A percentile compares a stretch with the other conserved stretches of the same genome.
These are phyloP conservation scores for Acromyrmex echinatior DNA, from an alignment of 1,140 invertebrate species.

Conservation along the genomic window DNA sequence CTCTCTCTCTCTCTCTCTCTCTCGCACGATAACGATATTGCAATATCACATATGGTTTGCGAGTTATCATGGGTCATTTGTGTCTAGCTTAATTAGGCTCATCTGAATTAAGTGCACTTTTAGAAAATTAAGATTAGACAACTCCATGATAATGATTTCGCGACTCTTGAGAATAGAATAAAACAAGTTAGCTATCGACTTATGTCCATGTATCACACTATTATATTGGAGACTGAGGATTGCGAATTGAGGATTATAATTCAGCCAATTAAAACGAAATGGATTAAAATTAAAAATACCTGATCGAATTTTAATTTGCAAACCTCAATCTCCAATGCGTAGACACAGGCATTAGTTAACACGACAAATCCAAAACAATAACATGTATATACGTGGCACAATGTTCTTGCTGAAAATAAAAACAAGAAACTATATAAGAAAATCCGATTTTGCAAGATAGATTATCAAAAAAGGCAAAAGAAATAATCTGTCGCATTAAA, in stretches of 20 bases:
- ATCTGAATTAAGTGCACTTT: constrained; percentile 17
- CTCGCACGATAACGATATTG: constrained; percentile 19
- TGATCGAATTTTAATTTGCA: too few species aligned
- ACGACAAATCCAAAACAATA: neutral
- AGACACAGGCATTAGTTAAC: neutral
- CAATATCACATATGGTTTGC: neutral
- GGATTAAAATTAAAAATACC: too few species aligned
- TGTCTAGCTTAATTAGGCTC: constrained; percentile 38
- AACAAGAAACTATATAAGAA: neutral
- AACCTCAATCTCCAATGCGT: too few species aligned
- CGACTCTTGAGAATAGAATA: neutral
- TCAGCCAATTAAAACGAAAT: too few species aligned
- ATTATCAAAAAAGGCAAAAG: neutral
- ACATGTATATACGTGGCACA: neutral
- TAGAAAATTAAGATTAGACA: constrained; percentile 8
- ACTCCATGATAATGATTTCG: constrained; percentile 2
- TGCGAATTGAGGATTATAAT: too few species aligned
- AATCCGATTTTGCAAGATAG: neutral
- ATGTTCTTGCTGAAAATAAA: neutral
- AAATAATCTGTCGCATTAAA: neutral
- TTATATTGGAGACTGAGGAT: too few species aligned
- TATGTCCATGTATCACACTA: too few species aligned
- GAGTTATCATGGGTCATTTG: constrained; percentile 44
- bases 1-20: neutral
- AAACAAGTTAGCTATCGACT: neutral